These are phyloP conservation scores for Syngnathus scovelli DNA, from an alignment of 2,113 vertebrate species.

Conservation along the genomic window DNA sequence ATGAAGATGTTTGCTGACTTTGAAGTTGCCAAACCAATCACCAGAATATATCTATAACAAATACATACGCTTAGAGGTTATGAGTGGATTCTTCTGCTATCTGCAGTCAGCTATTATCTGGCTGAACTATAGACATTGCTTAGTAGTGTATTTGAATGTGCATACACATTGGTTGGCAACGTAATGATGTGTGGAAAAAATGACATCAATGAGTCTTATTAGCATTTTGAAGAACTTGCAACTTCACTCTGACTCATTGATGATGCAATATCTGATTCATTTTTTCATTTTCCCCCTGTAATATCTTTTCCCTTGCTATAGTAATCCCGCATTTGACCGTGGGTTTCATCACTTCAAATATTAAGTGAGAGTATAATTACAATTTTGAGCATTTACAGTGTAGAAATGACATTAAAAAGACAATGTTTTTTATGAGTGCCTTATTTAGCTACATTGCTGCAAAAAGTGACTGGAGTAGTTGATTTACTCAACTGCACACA, in stretches of 20 bases:
- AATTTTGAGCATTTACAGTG: not conserved
- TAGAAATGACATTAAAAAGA: not conserved
- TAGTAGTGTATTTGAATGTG: not conserved
- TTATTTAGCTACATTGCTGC: not conserved
- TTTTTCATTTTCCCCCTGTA: too few species aligned
- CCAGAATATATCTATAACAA: not conserved
- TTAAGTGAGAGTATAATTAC: not conserved
- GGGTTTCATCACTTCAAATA: not conserved
- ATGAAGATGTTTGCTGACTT: not conserved
- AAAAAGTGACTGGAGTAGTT: not conserved
- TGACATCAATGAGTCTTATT: not conserved
- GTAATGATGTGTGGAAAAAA: not conserved
- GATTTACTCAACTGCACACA: not conserved
- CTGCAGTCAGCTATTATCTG: slow-evolving; percentile 15
- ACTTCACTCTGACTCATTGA: not conserved
- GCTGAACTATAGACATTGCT: not conserved
- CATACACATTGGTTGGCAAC: not conserved
- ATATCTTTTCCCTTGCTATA: too few species aligned
- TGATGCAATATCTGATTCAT: too few species aligned
- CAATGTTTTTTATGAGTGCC: not conserved
- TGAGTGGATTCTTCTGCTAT: slow-evolving; percentile 1
- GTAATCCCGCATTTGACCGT: not conserved
- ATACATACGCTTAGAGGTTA: not conserved
- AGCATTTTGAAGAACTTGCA: not conserved
- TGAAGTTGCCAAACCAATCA: slow-evolving; percentile 5